Percentiles rank a stretch among this genome's conserved stretches.
Evolutionary conservation across 2,888 invertebrate species (phyloP).

Genomic region (Hanleya hanleyi): DNA sequence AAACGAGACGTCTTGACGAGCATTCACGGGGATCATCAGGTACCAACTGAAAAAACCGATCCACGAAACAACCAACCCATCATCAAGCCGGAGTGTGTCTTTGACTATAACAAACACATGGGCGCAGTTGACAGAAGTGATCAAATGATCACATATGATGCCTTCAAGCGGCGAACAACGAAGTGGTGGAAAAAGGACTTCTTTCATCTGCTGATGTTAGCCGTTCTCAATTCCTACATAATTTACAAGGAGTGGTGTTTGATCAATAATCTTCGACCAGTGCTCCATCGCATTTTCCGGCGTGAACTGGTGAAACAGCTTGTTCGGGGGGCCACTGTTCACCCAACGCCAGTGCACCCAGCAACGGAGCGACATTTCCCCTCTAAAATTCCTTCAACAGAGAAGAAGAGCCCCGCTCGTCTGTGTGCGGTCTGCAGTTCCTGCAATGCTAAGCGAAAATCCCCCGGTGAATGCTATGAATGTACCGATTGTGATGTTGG

Average conservation of each 20-base stretch:
- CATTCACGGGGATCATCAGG: conserved; percentile 21
- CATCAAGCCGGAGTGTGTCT: conserved; percentile 24
- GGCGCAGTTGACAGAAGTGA: conserved; percentile 41
- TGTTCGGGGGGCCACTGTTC: background rate
- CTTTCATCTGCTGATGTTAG: conserved; percentile 28
- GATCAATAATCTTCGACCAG: background rate
- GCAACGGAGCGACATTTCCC: conserved; percentile 18
- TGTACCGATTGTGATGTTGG: conserved; percentile 14
- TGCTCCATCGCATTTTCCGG: conserved; percentile 18
- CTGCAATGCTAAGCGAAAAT: background rate
- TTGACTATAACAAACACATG: conserved; percentile 37
- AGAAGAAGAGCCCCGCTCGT: conserved; percentile 4
- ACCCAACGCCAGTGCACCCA: background rate
- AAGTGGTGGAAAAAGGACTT: conserved; percentile 44
- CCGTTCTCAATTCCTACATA: conserved; percentile 28
- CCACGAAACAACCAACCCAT: conserved; percentile 13
- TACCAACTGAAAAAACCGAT: conserved; percentile 20
- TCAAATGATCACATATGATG: conserved; percentile 34
- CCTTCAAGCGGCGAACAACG: conserved; percentile 27
- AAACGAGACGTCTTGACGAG: conserved; percentile 30
- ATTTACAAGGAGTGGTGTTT: conserved; percentile 21
- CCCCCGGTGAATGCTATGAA: background rate
- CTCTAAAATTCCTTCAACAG: background rate
- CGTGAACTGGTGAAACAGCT: conserved; percentile 5
- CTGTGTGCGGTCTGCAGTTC: conserved; percentile 21